A percentile compares a stretch with the other conserved stretches of the same genome.
These are phyloP conservation scores for Drosophila grimshawi DNA, from an alignment of 1,140 invertebrate genomes.

Conservation along the genomic window DNA sequence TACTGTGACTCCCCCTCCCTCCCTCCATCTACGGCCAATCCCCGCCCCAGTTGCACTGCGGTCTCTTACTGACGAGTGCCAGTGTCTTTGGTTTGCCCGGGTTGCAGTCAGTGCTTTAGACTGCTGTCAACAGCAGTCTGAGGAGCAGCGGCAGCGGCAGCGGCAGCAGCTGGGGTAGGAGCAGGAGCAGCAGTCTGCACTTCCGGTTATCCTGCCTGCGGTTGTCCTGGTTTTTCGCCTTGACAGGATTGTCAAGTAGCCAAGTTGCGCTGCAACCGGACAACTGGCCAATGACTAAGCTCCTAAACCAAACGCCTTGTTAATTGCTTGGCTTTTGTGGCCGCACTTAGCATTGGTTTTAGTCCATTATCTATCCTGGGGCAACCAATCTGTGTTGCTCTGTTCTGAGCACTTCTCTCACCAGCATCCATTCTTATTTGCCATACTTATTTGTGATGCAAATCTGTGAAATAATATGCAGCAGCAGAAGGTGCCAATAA, in stretches of 20 bases:
- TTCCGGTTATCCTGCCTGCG: conserved; percentile 54
- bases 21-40: neutral
- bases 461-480: conserved; percentile 74
- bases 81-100: conserved; percentile 61
- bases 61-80: conserved; percentile 63
- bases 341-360: conserved; percentile 49
- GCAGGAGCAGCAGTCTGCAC: conserved; percentile 10
- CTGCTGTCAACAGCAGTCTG: conserved; percentile 65
- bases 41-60: conserved; percentile 47
- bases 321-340: conserved; percentile 70
- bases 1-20: conserved; percentile 48
- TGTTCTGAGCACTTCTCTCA: neutral
- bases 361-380: conserved; percentile 29
- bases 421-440: conserved; percentile 43
- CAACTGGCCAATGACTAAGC: conserved; percentile 42
- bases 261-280: conserved; percentile 10
- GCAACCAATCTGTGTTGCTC: neutral
- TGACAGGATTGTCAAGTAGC: conserved; percentile 59
- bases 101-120: conserved; percentile 37
- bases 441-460: conserved; percentile 63
- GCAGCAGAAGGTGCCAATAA: conserved; percentile 57
- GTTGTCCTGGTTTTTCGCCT: conserved; percentile 60
- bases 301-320: conserved; percentile 62
- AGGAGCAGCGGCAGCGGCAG: neutral
- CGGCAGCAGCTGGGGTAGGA: no score